Evolutionary conservation across 35 echinoderm and acorn worm species (phyloP), one percentile per base, ranked within the genome.

Genomic region (Holothuria glaberrima): DNA sequence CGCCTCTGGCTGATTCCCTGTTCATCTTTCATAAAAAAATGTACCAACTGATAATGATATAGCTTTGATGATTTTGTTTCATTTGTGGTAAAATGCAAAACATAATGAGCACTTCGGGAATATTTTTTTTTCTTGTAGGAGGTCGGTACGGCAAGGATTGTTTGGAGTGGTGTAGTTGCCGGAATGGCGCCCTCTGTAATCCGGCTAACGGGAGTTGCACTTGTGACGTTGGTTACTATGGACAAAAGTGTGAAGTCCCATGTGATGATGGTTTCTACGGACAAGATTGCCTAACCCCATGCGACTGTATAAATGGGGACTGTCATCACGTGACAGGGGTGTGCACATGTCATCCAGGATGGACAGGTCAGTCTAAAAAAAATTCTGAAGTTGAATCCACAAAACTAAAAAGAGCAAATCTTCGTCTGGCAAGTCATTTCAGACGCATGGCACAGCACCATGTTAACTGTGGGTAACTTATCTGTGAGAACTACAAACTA

Each of bases 251-350:
- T 81, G 74, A 87, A 16, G 24, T 68, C 28, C 44, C 68, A 16
- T 99, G 97, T 86, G 69, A 72, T 35, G 16, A 22, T 19, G 93
- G 91, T 31, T 91, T 54, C 64, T 94, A 92, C 52, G 96, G 93
- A 35, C 74, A 87, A 27, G 78, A 62, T 58, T 98, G 96, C 60
- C 45, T 59, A 30, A 70, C 19, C 66, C 18, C 17, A 24, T 98
- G 90, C 22, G 48, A 33, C 13, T 98, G 96, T 86, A 89, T 91
- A 41, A 82, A 65, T 0, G 75, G 57, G 12, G 48, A 59, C 13
- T 94, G 93, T 71, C 45, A 98, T 83, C 93, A 94, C 46, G 83
- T 94, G 63, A 88, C 90, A 30, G 96, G 96, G 34, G 48, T 60
- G 21, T 94, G 92, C 58, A 24, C 21, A 27, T 97, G 95, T 59